Base-by-base conservation (phyloP, 2,888 invertebrate species). In the Crepidodera aurea region DNA sequence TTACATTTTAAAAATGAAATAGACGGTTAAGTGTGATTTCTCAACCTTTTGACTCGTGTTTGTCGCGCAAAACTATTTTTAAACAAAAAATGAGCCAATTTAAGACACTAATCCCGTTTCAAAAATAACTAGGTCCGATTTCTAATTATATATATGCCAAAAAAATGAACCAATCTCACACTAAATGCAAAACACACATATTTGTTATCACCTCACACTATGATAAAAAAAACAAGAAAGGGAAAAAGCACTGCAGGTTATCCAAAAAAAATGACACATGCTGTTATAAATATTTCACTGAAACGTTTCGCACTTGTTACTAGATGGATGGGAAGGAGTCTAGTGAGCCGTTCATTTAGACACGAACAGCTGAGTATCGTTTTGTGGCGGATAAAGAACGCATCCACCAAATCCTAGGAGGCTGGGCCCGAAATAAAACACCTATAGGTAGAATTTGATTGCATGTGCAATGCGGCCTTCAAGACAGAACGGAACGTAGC, bases 281-380 rank as follows among this genome's bases (percentile, higher is more conserved):
- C 55, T 54, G 60, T 56, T 53, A 44, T 50, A 18, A 32, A 32
- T 32, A 40, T 5, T 16, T 40, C 40, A 40, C 40, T 40, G 18
- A 40, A 16, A 40, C 40, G 8, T 16, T 19, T 53, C 57, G 48
- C 57, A 57, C 57, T 57, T 48, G 55, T 27, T 53, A 27, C 29
- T 46, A 56, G 57, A 50, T 51, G 53, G 53, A 64, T 55, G 54
- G 64, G 64, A 60, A 64, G 7, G 16, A 40, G 40, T 40, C 18
- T 40, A 40, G 16, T 18, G 40, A 18, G 8, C 12, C 2, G 8
- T 3, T 44, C 25, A 40, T 16, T 19, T 25, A 22, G 70, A 69
- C 68, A 69, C 70, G 65, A 74, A 73, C 74, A 73, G 73, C 73
- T 73, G 73, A 73, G 72, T 66, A 63, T 64, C 55, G 51, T 60